phyloP scores from a whole-genome alignment of 2,797 vertebrate genomes.

The Siniperca scherzeri region DNA sequence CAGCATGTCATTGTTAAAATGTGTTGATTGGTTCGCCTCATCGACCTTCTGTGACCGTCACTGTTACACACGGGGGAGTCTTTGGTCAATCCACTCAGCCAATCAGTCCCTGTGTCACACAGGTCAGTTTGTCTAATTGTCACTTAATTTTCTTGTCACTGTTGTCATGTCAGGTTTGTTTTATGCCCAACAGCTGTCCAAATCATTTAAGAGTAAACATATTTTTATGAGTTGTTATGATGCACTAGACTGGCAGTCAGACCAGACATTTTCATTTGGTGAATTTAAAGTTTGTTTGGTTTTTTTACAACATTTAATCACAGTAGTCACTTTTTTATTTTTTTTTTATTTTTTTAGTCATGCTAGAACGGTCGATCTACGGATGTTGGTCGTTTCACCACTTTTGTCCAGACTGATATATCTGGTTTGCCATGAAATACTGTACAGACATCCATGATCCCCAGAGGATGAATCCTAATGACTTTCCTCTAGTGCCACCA shows the following conservation, averaged over 20 bases:
- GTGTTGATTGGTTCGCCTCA: not conserved
- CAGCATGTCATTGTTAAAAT: not conserved
- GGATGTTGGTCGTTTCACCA: too few relatives aligned
- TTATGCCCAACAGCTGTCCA: not conserved
- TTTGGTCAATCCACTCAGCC: not conserved
- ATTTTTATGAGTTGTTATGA: not conserved
- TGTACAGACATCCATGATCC: not conserved
- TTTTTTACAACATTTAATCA: too few relatives aligned
- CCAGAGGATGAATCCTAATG: too few relatives aligned
- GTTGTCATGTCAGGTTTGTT: not conserved
- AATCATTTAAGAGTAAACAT: not conserved
- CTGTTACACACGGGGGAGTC: not conserved
- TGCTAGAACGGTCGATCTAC: too few relatives aligned
- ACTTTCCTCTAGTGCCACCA: too few relatives aligned
- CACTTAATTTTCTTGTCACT: not conserved
- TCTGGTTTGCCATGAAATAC: too few relatives aligned
- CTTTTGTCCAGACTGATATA: too few relatives aligned
- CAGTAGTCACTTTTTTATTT: too few relatives aligned
- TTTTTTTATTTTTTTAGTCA: too few relatives aligned
- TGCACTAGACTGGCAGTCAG: too few relatives aligned
- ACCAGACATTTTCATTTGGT: too few relatives aligned
- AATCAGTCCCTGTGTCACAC: not conserved
- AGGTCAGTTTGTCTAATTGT: not conserved
- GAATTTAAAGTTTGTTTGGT: too few relatives aligned
- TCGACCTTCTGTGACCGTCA: not conserved